A percentile compares a stretch with the other conserved stretches of the same genome.
These are phyloP conservation scores for Scytalopus superciliaris DNA, from an alignment of 2,113 vertebrate genomes.

Conservation along the genomic window DNA sequence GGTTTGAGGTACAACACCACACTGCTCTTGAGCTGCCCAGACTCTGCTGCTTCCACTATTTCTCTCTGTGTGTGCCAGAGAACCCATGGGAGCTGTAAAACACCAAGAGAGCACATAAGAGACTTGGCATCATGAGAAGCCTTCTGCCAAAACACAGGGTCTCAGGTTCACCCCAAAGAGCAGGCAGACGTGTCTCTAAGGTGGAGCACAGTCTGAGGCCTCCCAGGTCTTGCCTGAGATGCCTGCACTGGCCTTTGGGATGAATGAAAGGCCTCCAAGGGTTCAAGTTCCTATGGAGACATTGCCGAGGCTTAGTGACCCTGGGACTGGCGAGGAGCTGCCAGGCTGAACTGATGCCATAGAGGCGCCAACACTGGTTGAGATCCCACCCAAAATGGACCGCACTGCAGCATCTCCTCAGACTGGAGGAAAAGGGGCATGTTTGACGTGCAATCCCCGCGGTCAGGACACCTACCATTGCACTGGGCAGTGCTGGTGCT, in stretches of 20 bases:
- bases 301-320: not conserved
- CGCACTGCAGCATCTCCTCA: not conserved
- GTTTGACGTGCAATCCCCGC: not conserved
- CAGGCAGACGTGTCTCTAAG: too few species aligned
- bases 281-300: not conserved
- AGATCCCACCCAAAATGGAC: not conserved
- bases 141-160: not conserved
- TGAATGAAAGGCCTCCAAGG: not conserved
- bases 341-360: not conserved
- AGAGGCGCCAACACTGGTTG: rapidly evolving
- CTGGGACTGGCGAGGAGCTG: not conserved
- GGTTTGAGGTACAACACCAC: not conserved
- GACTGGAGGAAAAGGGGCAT: not conserved
- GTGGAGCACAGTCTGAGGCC: not conserved
- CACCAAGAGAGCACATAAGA: not conserved
- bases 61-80: not conserved
- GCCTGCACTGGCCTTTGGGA: not conserved
- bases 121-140: not conserved
- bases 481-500: not conserved
- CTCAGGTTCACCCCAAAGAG: not conserved
- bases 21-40: not conserved
- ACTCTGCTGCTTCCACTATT: not conserved
- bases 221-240: not conserved
- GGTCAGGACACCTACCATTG: not conserved
- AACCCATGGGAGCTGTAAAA: not conserved